Conservation (phyloP, 2,797 vertebrate species). For the Cygnus olor region DNA sequence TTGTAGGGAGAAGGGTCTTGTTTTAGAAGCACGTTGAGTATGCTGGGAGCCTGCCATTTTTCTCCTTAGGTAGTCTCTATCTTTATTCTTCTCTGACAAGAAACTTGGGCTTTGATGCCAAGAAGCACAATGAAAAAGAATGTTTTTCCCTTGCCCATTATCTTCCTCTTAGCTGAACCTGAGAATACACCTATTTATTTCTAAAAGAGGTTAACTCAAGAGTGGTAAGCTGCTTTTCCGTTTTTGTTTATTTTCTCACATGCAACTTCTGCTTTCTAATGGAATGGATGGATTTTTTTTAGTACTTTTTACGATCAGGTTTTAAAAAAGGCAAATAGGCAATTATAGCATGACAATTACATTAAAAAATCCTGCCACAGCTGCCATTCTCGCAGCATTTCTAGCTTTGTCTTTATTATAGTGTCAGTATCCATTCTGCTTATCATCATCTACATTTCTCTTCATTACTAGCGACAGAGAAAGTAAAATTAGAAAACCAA, state of each 20-base stretch:
- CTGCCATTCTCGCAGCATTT: background rate
- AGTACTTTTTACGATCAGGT: background rate
- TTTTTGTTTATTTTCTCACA: constrained; percentile 47
- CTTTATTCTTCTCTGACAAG: constrained; percentile 32
- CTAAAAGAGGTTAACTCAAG: background rate
- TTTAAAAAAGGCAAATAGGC: background rate
- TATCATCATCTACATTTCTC: constrained; percentile 7
- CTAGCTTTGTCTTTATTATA: constrained; percentile 55
- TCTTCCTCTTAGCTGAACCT: constrained; percentile 29
- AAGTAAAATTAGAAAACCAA: background rate
- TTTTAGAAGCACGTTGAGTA: background rate
- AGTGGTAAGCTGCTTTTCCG: background rate
- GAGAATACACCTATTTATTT: constrained; percentile 32
- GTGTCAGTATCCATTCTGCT: background rate
- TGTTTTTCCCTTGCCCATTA: background rate
- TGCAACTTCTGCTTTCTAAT: constrained; percentile 42
- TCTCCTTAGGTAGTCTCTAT: background rate
- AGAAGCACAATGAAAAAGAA: constrained; percentile 46
- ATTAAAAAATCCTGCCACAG: background rate
- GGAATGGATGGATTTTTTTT: constrained; percentile 20
- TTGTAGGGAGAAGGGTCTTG: background rate
- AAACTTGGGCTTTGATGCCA: background rate
- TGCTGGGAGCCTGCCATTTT: background rate
- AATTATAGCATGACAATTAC: constrained; percentile 16
- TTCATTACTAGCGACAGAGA: constrained; percentile 10